Evolutionary conservation across 2,797 vertebrate genomes (phyloP), one percentile per base, ranked within the genome.

Genomic region (Poeciliopsis infans): DNA sequence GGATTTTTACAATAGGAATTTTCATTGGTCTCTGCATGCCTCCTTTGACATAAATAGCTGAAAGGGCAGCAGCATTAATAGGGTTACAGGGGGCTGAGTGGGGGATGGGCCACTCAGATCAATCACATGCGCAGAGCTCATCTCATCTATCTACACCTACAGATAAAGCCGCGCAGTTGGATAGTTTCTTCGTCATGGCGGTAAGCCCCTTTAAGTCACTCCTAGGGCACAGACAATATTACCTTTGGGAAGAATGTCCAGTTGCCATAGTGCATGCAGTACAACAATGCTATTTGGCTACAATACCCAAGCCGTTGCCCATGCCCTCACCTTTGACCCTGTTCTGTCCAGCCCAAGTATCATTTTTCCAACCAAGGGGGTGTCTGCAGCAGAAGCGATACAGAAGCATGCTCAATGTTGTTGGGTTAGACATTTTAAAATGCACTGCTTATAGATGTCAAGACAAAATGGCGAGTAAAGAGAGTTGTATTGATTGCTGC

Each of bases 191-290:
- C 83, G 86, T 86, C 91, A 84, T 88, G 90, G 90, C 83, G 47
- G 20, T 86, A 90, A 90, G 90, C 89, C 76, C 83, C 87, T 93
- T 93, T 91, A 90, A 92, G 84, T 92, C 85, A 89, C 75, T 87
- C 85, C 79, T 74, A 79, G 88, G 81, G 89, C 85, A 93, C 92
- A 94, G 91, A 94, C 94, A 93, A 94, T 95, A 94, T 95, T 92
- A 94, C 91, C 92, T 92, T 92, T 87, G 85, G 91, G 87, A 89
- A 93, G 92, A 94, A 94, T 94, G 93, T 93, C 90, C 89, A 90
- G 94, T 95, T 93, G 89, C 94, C 94, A 95, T 95, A 92, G 93
- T 73, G 79, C 87, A 83, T 73, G 79, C 87, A 83, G 83, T 71
- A 91, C 88, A 94, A 94, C 91, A 95, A 95, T 94, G 93, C 89